Base-by-base conservation (phyloP, 1,140 invertebrate species). In the Drosophila repleta region DNA sequence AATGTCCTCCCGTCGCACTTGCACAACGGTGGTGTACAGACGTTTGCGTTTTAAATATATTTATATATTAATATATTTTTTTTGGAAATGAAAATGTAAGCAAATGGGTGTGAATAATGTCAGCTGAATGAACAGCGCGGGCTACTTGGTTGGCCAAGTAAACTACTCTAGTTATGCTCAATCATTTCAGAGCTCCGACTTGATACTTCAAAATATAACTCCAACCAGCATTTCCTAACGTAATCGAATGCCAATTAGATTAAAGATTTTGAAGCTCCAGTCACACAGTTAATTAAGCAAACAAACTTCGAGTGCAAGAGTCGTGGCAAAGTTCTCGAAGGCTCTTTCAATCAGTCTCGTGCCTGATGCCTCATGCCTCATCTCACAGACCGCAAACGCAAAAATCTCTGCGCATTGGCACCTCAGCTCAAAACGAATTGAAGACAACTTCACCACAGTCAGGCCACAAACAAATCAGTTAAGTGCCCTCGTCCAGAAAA, bases 391-490 rank as follows among this genome's bases (percentile, higher is more conserved):
- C 21, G 18, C 18, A 37, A 29, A 1, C 32, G 41, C 32, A 51
- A 51, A 63, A 53, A 41, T 62, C 58, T 11, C 67, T 67, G 46
- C 55, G 51, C 64, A 53, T 81, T 78, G 78, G 61, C 83, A 82
- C 48, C 82, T 88, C 79, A 74, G 79, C 57, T 45, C 62, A 56
- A 56, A 71, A 35, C 35, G 60, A 66, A 76, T 37, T 41, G 55
- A 51, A 63, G 65, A 74, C 41, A 53, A 49, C 46, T 61, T 49
- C 65, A 65, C 53, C 67, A 32, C 26, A 63, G 58, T 18, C 64
- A 69, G 57, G 45, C 83, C 82, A 78, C 82, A 76, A 78, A 75
- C 83, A 89, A 87, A 87, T 87, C 84, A 83, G 83, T 76, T 79
- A 87, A 87, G 76, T 87, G 80, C 66, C 51, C 52, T 52, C 11